Conservation (phyloP, 2,113 vertebrate genomes). For the Trachemys scripta region DNA sequence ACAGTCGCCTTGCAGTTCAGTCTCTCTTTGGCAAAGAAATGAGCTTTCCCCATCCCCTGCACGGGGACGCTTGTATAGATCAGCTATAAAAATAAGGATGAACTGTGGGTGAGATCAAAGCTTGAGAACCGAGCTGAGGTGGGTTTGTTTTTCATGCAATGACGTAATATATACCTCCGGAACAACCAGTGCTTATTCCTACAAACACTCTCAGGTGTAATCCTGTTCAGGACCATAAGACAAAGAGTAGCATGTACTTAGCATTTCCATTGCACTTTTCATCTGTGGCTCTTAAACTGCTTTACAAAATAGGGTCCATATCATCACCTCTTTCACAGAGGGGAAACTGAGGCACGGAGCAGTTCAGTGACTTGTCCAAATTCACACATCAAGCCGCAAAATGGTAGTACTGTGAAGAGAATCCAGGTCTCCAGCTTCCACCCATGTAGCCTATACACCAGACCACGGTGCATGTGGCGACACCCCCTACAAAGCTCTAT, state of each 20-base stretch:
- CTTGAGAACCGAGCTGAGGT: not conserved
- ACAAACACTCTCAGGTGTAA: not conserved
- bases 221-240: not conserved
- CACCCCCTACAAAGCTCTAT: not conserved
- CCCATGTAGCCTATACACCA: not conserved
- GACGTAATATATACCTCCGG: not conserved
- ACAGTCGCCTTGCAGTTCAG: not conserved
- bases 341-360: not conserved
- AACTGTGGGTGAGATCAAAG: not conserved
- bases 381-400: not conserved
- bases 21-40: not conserved
- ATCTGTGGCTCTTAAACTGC: not conserved
- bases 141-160: not conserved
- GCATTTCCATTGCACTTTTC: not conserved
- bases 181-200: not conserved
- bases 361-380: not conserved
- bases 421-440: not conserved
- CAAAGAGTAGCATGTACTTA: not conserved
- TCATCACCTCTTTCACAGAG: not conserved
- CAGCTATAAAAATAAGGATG: not conserved
- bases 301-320: not conserved
- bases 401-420: not conserved
- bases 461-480: not conserved
- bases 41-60: not conserved
- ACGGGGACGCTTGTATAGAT: not conserved